Conservation (phyloP, 2,113 vertebrate species). For the Oxyura jamaicensis region DNA sequence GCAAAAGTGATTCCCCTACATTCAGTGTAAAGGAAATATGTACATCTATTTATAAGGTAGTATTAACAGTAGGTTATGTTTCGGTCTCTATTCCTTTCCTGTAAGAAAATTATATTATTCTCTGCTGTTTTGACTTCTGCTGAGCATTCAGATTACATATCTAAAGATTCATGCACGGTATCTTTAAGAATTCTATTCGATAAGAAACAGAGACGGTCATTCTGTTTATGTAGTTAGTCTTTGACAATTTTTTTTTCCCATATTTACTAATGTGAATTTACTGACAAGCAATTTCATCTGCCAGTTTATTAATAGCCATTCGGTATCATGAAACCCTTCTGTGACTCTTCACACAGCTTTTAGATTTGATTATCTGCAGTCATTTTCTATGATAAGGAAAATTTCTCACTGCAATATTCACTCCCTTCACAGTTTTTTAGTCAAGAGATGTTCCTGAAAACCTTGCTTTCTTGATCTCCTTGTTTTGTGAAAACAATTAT, state of each 20-base stretch:
- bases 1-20: too few relatives aligned
- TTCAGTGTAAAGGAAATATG: background rate
- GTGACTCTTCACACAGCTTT: background rate
- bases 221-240: background rate
- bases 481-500: background rate
- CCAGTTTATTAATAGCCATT: background rate
- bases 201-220: background rate
- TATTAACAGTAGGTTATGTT: background rate
- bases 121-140: background rate
- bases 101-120: background rate
- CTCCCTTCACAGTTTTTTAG: background rate
- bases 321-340: background rate
- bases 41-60: background rate
- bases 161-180: background rate
- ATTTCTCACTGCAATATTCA: background rate
- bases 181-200: background rate
- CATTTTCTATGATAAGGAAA: background rate
- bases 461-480: background rate
- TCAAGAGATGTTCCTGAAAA: background rate
- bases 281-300: background rate
- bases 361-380: background rate
- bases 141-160: background rate
- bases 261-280: background rate
- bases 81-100: background rate
- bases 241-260: background rate